Evolutionary conservation across 2,888 invertebrate species (phyloP).

Genomic region (Azorinus chamasolen): DNA sequence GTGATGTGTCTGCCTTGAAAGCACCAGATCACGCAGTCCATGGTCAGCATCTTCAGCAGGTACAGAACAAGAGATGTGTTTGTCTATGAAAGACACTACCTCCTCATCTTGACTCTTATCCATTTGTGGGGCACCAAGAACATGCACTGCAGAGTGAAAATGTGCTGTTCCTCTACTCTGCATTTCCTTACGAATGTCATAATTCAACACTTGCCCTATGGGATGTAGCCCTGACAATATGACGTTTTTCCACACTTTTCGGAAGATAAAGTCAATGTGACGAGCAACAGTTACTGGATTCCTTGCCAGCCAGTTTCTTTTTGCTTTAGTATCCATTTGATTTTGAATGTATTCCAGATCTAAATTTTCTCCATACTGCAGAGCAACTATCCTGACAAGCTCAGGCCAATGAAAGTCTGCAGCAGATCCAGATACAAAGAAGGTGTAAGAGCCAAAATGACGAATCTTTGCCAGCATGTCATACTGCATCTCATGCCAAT

Average conservation of each 20-base stretch:
- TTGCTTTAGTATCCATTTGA: conserved; percentile 14
- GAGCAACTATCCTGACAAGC: conserved; percentile 32
- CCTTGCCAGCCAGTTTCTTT: conserved; percentile 45
- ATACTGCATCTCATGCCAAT: conserved; percentile 50
- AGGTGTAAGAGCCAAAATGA: conserved; percentile 54
- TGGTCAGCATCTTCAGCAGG: conserved; percentile 34
- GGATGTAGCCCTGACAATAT: conserved; percentile 49
- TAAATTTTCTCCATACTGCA: conserved; percentile 28
- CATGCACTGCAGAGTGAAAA: conserved; percentile 54
- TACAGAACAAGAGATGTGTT: conserved; percentile 17
- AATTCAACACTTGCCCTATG: conserved; percentile 53
- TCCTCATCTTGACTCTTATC: conserved; percentile 44
- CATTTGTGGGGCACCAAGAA: conserved; percentile 42
- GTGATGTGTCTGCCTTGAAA: conserved; percentile 41
- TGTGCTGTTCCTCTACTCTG: conserved; percentile 56
- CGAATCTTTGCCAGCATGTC: conserved; percentile 54
- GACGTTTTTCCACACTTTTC: conserved; percentile 35
- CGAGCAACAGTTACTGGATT: conserved; percentile 59
- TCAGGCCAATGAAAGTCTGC: conserved; percentile 58
- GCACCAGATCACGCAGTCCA: conserved; percentile 22
- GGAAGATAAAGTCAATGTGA: conserved; percentile 50
- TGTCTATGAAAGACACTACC: no score
- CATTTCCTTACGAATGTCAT: conserved; percentile 50
- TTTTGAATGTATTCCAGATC: conserved; percentile 13
- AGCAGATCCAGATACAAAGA: conserved; percentile 48